Conservation (phyloP, 2,797 vertebrate species). For the Tokudaia muenninki region DNA sequence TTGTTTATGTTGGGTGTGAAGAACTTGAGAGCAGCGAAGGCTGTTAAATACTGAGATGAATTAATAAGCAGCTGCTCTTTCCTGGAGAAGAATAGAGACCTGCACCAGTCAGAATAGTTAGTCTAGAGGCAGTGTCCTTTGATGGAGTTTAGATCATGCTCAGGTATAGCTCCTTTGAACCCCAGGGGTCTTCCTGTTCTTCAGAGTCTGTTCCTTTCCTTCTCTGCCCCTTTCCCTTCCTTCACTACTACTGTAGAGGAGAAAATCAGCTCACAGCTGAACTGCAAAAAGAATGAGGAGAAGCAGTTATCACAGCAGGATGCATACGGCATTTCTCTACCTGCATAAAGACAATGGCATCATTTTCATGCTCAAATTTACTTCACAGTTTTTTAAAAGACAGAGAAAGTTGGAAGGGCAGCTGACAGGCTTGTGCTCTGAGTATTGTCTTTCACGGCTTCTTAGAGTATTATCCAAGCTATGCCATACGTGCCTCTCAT, state of each 20-base stretch:
- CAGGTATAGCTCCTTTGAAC: neutral
- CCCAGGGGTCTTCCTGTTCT: neutral
- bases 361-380: neutral
- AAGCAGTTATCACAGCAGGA: neutral
- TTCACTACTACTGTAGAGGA: neutral
- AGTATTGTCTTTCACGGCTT: neutral
- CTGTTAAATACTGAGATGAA: conserved; percentile 65
- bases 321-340: neutral
- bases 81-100: conserved; percentile 38
- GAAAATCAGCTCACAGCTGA: neutral
- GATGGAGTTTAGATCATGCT: neutral
- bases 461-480: conserved; percentile 8
- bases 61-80: conserved; percentile 48
- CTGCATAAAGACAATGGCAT: neutral
- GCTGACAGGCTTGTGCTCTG: neutral
- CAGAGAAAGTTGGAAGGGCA: neutral
- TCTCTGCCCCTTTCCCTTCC: neutral
- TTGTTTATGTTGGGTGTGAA: conserved; percentile 70
- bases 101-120: neutral
- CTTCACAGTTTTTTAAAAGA: neutral
- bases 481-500: conserved; percentile 28
- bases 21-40: conserved; percentile 59
- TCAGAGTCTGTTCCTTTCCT: neutral
- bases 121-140: conserved; percentile 9
- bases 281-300: neutral